Conservation (phyloP, 1,140 invertebrate species). For the Pteromalus puparum region DNA sequence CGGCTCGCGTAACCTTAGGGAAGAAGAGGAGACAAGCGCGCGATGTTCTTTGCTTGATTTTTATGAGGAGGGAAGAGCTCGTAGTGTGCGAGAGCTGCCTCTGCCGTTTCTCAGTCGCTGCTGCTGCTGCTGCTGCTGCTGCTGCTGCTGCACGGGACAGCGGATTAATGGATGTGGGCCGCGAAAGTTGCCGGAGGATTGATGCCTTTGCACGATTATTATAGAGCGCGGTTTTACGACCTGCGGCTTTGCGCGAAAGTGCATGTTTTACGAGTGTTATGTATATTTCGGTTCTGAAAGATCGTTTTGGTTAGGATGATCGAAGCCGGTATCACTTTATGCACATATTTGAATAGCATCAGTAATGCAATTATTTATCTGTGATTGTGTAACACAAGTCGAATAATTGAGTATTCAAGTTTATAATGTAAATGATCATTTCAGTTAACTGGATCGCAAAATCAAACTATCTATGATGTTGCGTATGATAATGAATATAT, state of each 20-base stretch:
- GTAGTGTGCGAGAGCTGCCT: too few relatives aligned
- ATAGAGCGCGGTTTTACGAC: not conserved
- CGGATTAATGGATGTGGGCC: slow-evolving; percentile 14
- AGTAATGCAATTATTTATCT: not conserved
- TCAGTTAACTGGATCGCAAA: too few relatives aligned
- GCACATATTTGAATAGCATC: too few relatives aligned
- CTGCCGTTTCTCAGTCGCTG: too few relatives aligned
- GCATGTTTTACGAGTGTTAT: not conserved
- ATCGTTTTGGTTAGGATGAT: not conserved
- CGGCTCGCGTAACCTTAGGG: slow-evolving; percentile 10
- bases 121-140: too few relatives aligned
- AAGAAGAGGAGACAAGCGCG: not conserved
- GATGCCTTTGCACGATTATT: not conserved
- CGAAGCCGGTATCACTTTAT: not conserved
- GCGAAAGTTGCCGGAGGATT: not conserved
- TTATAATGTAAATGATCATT: too few relatives aligned
- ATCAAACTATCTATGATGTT: too few relatives aligned
- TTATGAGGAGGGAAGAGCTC: slow-evolving; percentile 5
- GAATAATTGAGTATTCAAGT: too few relatives aligned
- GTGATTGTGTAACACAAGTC: too few relatives aligned
- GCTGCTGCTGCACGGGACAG: not conserved
- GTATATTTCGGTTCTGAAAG: not conserved
- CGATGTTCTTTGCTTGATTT: slow-evolving; percentile 32
- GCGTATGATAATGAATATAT: too few relatives aligned
- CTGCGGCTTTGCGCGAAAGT: not conserved